These are phyloP conservation scores for Cynaeus angustus DNA, from an alignment of 2,888 invertebrate species.

Conservation along the genomic window DNA sequence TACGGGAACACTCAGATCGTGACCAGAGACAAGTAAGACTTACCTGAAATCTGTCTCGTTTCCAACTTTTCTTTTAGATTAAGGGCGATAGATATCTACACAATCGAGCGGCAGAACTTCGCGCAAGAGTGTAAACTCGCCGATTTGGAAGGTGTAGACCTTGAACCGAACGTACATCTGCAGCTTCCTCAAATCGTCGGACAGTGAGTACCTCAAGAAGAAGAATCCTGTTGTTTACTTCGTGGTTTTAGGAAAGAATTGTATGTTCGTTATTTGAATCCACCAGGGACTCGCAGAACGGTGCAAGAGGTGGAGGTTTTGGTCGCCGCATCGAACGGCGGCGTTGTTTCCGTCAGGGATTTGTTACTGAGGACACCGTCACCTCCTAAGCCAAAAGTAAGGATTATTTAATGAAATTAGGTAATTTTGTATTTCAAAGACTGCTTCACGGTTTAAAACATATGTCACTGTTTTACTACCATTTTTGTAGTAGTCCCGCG, in stretches of 20 bases:
- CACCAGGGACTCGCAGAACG: constrained; percentile 6
- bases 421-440: not conserved
- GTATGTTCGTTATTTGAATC: constrained; percentile 47
- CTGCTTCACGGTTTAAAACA: no score
- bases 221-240: not conserved
- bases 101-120: constrained; percentile 72
- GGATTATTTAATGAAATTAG: not conserved
- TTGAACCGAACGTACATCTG: constrained; percentile 75
- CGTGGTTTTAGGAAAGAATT: constrained; percentile 27
- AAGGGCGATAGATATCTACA: constrained; percentile 71
- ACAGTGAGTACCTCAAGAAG: constrained; percentile 71
- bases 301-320: constrained; percentile 40
- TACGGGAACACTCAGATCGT: constrained; percentile 76
- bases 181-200: constrained; percentile 77
- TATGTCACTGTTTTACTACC: no score
- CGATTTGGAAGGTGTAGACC: constrained; percentile 73
- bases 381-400: not conserved
- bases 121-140: constrained; percentile 77
- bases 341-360: constrained; percentile 21
- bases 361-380: constrained; percentile 57
- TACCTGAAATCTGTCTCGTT: constrained; percentile 1
- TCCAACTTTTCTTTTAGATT: constrained; percentile 67
- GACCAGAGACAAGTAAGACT: constrained; percentile 72
- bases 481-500: no score
- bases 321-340: constrained; percentile 28